Evolutionary conservation across 2,113 vertebrate species (phyloP), one percentile per base, ranked within the genome.

Genomic region (Tichodroma muraria): DNA sequence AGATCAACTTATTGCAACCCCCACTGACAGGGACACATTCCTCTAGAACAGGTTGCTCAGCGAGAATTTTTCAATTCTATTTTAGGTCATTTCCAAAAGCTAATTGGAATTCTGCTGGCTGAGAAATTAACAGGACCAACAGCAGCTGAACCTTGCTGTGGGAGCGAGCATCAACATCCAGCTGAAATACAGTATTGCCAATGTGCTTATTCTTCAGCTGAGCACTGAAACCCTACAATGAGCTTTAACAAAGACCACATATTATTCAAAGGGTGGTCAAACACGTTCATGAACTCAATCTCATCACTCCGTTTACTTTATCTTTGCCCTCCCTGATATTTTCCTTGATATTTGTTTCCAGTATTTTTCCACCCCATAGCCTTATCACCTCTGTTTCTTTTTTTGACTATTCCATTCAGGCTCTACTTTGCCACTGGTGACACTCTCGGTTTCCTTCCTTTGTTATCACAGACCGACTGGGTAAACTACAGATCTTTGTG

Each of bases 311-410:
- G 6, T 42, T 71, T 4, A 1, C 64, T 83, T 83, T 88, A 86
- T 88, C 86, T 73, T 88, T 30, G 47, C 28, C 8, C 17, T 60
- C 4, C 9, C 8, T 2, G 2, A 27, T 88, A 65, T 87, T 95
- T 88, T 75, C 61, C 79, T 89, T 16, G 0, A 50, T 90, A 14
- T 50, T 80, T 73, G 4, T 80, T 76, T 89, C 56, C 84, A 89
- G 81, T 87, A 53, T 38, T 95, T 94, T 94, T 95, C 80, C 78
- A 92, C 42, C 23, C 84, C 1, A 12, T 68, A 80, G 28, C 27
- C 54, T 91, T 95, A 93, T 96, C 90, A 40, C 38, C 61, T 61
- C 82, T 91, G 90, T 70, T 89, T 80, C 81, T 90, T 42, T 75
- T 91, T 94, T 56, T 69, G 53, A 84, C 65, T 49, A 23, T 78